Evolutionary conservation across 64 coral and sea anemone genomes (phyloP), one percentile per base, ranked within the genome.

Genomic region (Stylophora pistillata): DNA sequence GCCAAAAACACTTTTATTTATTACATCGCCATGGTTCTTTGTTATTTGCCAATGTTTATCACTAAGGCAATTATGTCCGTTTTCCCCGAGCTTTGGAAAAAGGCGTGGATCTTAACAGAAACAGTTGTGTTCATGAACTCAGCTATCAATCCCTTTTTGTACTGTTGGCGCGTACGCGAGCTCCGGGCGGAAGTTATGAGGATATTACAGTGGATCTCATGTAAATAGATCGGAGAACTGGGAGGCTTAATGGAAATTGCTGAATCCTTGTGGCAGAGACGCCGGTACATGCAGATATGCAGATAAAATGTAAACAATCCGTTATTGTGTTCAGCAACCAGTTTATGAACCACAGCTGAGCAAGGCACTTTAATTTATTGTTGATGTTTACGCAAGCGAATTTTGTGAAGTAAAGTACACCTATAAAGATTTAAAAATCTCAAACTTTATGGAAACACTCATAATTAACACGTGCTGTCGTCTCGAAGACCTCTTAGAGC

Each of bases 1-100:
- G 79, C 59, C 15, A 64, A 64, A n/a, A 66, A 37, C 58, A 82
- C 79, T 23, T 82, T 82, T 64, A 64, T 82, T n/a, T 82, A 82
- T 37, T 82, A 64, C 59, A 64, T 82, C 16, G 21, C 17, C 9
- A 82, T 82, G 79, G 34, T 66, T 21, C 10, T 82, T 2, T 82
- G 79, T 60, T 82, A 82, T 66, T 21, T 31, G 0, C 79, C 79
- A 0, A 30, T 65, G 58, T 41, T 52, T 23, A 60, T n/a, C 20
- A 5, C 3, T 5, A 61, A 34, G 56, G 27, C 20, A 12, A 10
- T 33, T 7, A 23, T 15, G 9, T 52, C 53, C 13, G 21, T 64
- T 64, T 32, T 18, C 3, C 29, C 16, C 12, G 25, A 65, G 32
- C 59, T 31, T 0, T 61, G 17, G 11, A 20, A 17, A 52, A 82